Evolutionary conservation across 1,140 invertebrate genomes (phyloP), one percentile per base, ranked within the genome.

Genomic region (Euschistus heros): DNA sequence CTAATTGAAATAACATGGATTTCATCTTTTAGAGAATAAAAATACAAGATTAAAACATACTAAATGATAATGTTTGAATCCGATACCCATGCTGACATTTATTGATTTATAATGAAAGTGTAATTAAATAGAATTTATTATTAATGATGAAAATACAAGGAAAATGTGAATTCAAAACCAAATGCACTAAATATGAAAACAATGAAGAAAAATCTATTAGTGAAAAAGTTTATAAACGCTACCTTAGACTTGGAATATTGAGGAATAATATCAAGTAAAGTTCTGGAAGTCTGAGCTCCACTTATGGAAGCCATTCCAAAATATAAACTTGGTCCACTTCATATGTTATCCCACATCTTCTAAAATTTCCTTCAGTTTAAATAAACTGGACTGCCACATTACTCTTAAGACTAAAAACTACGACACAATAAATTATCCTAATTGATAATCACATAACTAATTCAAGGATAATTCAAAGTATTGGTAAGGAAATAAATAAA

Each of bases 191-290:
- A 18, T 15, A 60, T 60, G 7, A 33, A 17, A 26, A 33, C 2
- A 6, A 22, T n/a, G n/a, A n/a, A 54, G 5, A 54, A 54, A 54
- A 37, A 1, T 10, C 33, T 37, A 37, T 13, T 17, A 54, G 15
- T 15, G 24, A 54, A 17, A 54, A 20, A 54, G 15, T 54, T 7
- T 5, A 54, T 22, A 18, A 33, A 60, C 26, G 10, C 5, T 61
- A 66, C 65, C 65, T 66, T 66, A 13, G 65, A 66, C 50, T 62
- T 66, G 10, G 65, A 20, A 50, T 61, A 66, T 17, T 66, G 65
- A 24, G 65, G 65, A 60, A 66, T 46, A 37, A 66, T 66, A 47
- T 66, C 65, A 20, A 61, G 57, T 62, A 66, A 33, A 26, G 65
- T 66, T 33, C 65, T 66, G 37, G 65, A 66, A 61, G 37, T 47